Evolutionary conservation across 2,797 vertebrate species (phyloP).

Genomic region (Intellagama lesueurii): DNA sequence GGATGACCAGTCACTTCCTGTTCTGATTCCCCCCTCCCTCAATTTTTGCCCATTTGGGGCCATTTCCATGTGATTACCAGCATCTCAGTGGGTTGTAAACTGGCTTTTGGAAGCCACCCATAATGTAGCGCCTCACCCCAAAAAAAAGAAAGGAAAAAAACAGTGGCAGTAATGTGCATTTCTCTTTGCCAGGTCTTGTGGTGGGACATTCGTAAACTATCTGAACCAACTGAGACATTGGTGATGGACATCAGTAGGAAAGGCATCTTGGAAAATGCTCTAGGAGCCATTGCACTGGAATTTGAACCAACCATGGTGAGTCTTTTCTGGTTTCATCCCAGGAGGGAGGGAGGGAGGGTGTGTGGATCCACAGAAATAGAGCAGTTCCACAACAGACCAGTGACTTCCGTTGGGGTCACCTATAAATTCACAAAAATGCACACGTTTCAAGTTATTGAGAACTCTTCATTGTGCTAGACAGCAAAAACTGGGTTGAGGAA

Average conservation of each 20-base stretch:
- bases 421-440: too few relatives aligned
- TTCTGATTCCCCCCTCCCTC: too few relatives aligned
- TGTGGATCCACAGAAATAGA: too few relatives aligned
- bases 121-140: not conserved
- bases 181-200: slow-evolving; percentile 85
- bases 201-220: slow-evolving; percentile 94
- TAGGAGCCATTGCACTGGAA: slow-evolving; percentile 89
- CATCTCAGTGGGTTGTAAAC: not conserved
- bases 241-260: slow-evolving; percentile 86
- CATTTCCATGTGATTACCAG: not conserved
- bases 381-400: too few relatives aligned
- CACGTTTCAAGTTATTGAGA: too few relatives aligned
- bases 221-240: slow-evolving; percentile 87
- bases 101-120: not conserved
- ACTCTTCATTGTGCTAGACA: too few relatives aligned
- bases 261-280: slow-evolving; percentile 82
- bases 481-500: too few relatives aligned
- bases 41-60: too few relatives aligned
- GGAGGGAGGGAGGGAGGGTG: too few relatives aligned
- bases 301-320: slow-evolving; percentile 91
- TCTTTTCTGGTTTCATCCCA: not conserved
- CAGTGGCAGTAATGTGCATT: not conserved
- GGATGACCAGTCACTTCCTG: too few relatives aligned
- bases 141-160: not conserved
- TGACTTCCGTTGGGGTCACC: too few relatives aligned